Evolutionary conservation across 2,797 vertebrate genomes (phyloP).

Genomic region (Xenentodon cancila): DNA sequence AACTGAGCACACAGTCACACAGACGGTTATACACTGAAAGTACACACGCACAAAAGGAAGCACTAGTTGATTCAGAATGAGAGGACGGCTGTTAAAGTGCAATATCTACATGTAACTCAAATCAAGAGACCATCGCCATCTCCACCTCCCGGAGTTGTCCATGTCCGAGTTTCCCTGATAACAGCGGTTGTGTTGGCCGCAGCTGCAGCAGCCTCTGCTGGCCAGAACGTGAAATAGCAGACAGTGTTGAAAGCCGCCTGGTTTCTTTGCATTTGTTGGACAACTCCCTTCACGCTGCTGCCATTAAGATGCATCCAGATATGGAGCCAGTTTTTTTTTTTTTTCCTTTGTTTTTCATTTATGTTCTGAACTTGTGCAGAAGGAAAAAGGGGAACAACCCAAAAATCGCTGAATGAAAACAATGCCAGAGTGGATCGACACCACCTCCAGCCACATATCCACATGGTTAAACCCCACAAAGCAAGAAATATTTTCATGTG

Average conservation of each 20-base stretch:
- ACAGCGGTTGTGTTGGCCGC: constrained; percentile 61
- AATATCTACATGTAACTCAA: constrained; percentile 80
- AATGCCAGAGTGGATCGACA: constrained; percentile 27
- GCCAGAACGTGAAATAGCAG: constrained; percentile 50
- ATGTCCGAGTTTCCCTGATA: constrained; percentile 77
- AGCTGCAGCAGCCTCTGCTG: constrained; percentile 59
- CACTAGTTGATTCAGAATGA: constrained; percentile 80
- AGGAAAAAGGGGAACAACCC: constrained; percentile 45
- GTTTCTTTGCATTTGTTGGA: constrained; percentile 50
- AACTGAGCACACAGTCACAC: constrained; percentile 33
- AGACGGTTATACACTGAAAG: constrained; percentile 54
- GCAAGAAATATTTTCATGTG: constrained; percentile 63
- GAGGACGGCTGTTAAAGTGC: constrained; percentile 82
- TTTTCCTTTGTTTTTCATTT: not conserved
- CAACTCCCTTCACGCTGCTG: constrained; percentile 29
- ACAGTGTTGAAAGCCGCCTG: constrained; percentile 43
- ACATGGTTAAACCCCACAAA: constrained; percentile 60
- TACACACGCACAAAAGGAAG: constrained; percentile 76
- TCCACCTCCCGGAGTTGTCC: constrained; percentile 60
- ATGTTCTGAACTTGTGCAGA: constrained; percentile 64
- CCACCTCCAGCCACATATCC: constrained; percentile 30
- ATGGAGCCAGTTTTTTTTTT: constrained; percentile 32
- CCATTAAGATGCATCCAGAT: constrained; percentile 37
- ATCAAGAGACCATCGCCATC: constrained; percentile 56
- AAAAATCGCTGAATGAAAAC: constrained; percentile 40